A percentile compares a stretch with the other conserved stretches of the same genome.
Evolutionary conservation across 2,113 vertebrate genomes (phyloP).

Genomic region (Aramus guarauna): DNA sequence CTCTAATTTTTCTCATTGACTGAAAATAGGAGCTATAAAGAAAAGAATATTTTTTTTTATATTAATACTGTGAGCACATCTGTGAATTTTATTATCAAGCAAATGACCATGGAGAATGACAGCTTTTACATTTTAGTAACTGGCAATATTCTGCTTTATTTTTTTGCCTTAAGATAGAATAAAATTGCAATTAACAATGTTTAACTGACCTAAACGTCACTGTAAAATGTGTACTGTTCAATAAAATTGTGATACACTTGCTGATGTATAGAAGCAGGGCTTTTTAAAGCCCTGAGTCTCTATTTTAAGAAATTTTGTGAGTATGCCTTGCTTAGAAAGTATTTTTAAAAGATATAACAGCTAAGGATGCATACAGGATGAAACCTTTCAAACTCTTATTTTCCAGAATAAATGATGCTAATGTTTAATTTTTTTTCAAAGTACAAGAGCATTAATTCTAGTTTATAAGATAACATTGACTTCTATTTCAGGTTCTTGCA

Average conservation of each 20-base stretch:
- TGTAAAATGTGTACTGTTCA: neutral
- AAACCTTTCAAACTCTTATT: neutral
- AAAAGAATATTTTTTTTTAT: slow-evolving; percentile 1
- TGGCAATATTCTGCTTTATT: slow-evolving; percentile 25
- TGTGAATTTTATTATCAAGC: slow-evolving; percentile 60
- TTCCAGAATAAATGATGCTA: neutral
- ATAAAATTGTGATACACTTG: neutral
- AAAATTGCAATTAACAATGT: slow-evolving; percentile 51
- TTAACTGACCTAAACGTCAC: slow-evolving; percentile 52
- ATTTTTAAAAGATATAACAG: neutral
- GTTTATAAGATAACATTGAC: neutral
- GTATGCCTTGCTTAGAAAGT: neutral
- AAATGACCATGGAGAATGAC: slow-evolving; percentile 56
- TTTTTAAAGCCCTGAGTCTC: neutral
- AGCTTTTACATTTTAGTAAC: slow-evolving; percentile 54
- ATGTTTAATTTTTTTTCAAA: neutral
- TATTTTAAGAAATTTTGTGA: neutral
- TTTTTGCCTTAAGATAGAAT: slow-evolving; percentile 46
- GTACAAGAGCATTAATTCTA: neutral
- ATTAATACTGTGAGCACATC: slow-evolving; percentile 50
- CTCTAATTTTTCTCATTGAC: slow-evolving; percentile 48
- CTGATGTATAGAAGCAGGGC: neutral
- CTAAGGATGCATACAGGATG: neutral
- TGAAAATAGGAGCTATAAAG: slow-evolving; percentile 54
- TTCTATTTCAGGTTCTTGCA: neutral